phyloP scores from a whole-genome alignment of 2,113 vertebrate species.

The Seriola aureovittata region DNA sequence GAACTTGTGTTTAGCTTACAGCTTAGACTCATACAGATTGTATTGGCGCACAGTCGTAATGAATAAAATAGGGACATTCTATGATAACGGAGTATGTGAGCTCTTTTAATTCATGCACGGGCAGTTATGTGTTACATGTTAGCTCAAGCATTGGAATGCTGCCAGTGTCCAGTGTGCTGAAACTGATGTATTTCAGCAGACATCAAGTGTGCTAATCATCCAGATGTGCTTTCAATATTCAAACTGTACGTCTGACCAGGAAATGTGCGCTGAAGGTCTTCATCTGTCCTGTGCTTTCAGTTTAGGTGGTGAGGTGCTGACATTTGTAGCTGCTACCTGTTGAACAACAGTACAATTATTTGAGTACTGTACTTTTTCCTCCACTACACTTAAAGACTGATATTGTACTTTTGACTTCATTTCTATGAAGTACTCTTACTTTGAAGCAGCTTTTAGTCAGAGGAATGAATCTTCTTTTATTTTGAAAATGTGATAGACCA shows the following conservation, averaged over 20 bases:
- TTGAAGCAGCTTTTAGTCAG: too few species aligned
- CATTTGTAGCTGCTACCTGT: too few species aligned
- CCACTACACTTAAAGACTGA: too few species aligned
- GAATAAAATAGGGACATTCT: neutral
- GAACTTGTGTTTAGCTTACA: too few species aligned
- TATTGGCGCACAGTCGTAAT: neutral
- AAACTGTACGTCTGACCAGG: neutral
- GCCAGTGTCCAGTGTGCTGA: slow-evolving; percentile 42
- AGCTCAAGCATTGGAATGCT: slow-evolving; percentile 45
- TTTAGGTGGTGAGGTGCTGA: neutral
- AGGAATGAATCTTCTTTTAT: too few species aligned
- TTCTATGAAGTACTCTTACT: too few species aligned
- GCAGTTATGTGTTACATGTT: slow-evolving; percentile 28
- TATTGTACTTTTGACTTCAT: too few species aligned
- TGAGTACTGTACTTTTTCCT: too few species aligned
- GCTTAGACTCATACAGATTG: neutral
- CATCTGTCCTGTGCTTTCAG: neutral
- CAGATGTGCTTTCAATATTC: neutral
- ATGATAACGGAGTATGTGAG: neutral
- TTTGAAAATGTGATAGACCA: too few species aligned
- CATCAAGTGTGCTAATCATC: slow-evolving; percentile 15
- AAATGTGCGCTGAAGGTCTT: neutral
- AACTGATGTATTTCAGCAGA: slow-evolving; percentile 37
- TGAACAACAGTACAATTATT: too few species aligned
- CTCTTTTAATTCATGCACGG: slow-evolving; percentile 20